Evolutionary conservation across 2,888 invertebrate genomes (phyloP).

Genomic region (Scaptomyza cyrtandrae): DNA sequence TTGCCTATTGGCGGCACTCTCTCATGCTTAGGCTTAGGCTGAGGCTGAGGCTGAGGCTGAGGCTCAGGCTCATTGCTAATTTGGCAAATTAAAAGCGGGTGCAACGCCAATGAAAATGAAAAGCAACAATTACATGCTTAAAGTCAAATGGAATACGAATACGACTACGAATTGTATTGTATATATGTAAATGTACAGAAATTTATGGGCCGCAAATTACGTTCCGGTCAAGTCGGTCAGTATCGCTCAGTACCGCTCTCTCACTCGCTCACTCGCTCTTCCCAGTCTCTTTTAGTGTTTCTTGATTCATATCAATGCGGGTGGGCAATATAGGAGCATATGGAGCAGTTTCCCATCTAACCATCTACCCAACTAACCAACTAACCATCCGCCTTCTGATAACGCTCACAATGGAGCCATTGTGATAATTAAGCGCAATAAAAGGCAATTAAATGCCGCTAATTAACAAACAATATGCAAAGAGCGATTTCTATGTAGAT

Average conservation of each 20-base stretch:
- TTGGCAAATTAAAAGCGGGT: conserved; percentile 45
- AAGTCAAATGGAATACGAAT: conserved; percentile 13
- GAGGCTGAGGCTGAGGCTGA: neutral
- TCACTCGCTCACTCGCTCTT: too few species aligned
- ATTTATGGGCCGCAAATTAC: conserved; percentile 43
- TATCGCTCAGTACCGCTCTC: neutral
- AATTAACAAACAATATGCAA: conserved; percentile 65
- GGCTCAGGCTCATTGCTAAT: conserved; percentile 33
- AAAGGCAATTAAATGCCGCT: conserved; percentile 60
- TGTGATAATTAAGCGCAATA: conserved; percentile 66
- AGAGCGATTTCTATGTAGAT: conserved; percentile 17
- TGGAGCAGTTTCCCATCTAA: conserved; percentile 21
- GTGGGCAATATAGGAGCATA: conserved; percentile 46
- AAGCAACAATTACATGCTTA: conserved; percentile 38
- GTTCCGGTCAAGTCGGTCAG: conserved; percentile 1
- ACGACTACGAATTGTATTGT: neutral
- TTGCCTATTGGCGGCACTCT: conserved; percentile 22
- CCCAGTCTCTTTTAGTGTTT: too few species aligned
- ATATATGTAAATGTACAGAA: conserved; percentile 29
- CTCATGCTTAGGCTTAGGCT: conserved; percentile 10
- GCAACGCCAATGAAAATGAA: conserved; percentile 41
- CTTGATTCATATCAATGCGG: conserved; percentile 33
- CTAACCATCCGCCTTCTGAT: conserved; percentile 7
- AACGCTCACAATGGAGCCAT: conserved; percentile 16
- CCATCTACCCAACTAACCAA: conserved; percentile 6